Base-by-base conservation (phyloP, 2,888 invertebrate genomes). In the Tanaodytes sp. region DNA sequence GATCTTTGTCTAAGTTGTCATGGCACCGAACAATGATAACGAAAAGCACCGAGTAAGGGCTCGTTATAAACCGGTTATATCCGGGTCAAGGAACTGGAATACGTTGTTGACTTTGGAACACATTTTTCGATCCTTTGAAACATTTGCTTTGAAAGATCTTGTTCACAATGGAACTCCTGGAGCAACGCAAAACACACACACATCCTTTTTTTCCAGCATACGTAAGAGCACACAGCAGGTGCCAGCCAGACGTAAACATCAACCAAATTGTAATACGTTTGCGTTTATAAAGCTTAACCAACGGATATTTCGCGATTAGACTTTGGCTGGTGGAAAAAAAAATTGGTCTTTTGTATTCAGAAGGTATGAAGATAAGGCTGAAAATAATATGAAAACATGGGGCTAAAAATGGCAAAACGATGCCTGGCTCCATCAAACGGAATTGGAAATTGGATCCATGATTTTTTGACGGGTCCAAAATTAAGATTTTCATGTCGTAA, bases 41-140 rank as follows among this genome's bases (percentile, higher is more conserved):
- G n/a, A n/a, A n/a, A n/a, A n/a, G 19, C 33, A 51, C 51, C 61
- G 14, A 16, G 52, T 45, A 54, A 49, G 51, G 51, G 64, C 51
- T 64, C 49, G 43, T 19, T 23, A 20, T n/a, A 64, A 64, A 51
- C 42, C 64, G 64, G 57, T 57, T 57, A 49, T 49, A 55, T 63
- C 55, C 63, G 55, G 57, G 49, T 64, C 57, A 64, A 39, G 51
- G 64, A 57, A 64, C 57, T 51, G 30, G 43, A 64, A 63, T 48
- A 42, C 48, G 48, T 63, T 16, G 37, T 18, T 30, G 23, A 15
- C 45, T 52, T 31, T 19, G 37, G 43, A 51, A 45, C 43, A 46
- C 11, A 15, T 46, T 49, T 48, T 63, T 54, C 54, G 37, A 23
- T 23, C 8, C 8, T 23, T 23, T 23, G n/a, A n/a, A n/a, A n/a